phyloP scores from a whole-genome alignment of 2,113 vertebrate species.

The Brachionichthys hirsutus region DNA sequence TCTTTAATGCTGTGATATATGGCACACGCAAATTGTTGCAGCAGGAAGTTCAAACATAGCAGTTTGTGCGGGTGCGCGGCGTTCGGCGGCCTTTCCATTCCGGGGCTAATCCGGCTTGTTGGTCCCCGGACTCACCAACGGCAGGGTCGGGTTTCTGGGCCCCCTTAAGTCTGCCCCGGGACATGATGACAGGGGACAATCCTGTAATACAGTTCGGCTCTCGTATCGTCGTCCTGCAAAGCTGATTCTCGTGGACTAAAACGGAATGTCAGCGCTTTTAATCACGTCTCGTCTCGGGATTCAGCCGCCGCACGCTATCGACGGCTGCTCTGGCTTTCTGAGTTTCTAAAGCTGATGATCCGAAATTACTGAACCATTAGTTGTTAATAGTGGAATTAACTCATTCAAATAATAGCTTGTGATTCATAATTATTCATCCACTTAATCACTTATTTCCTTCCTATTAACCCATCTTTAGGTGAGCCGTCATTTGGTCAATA shows the following conservation, averaged over 20 bases:
- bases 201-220: conserved; percentile 46
- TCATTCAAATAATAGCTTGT: neutral
- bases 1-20: conserved; percentile 70
- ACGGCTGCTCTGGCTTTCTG: too few species aligned
- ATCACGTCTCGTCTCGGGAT: neutral
- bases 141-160: conserved; percentile 65
- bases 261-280: conserved; percentile 16
- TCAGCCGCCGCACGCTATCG: neutral
- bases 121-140: conserved; percentile 62
- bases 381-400: neutral
- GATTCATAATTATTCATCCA: too few species aligned
- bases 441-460: too few species aligned
- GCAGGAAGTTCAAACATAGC: conserved; percentile 73
- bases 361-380: neutral
- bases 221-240: conserved; percentile 46
- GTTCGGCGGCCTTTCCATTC: conserved; percentile 69
- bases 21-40: conserved; percentile 15
- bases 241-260: conserved; percentile 33
- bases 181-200: conserved; percentile 61
- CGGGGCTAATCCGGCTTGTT: conserved; percentile 70
- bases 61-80: conserved; percentile 63
- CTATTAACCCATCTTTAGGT: too few species aligned
- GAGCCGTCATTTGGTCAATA: too few species aligned
- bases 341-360: conserved; percentile 3
- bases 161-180: conserved; percentile 37